Evolutionary conservation across 2,797 vertebrate species (phyloP).

Genomic region (Ptychadena robeensis): DNA sequence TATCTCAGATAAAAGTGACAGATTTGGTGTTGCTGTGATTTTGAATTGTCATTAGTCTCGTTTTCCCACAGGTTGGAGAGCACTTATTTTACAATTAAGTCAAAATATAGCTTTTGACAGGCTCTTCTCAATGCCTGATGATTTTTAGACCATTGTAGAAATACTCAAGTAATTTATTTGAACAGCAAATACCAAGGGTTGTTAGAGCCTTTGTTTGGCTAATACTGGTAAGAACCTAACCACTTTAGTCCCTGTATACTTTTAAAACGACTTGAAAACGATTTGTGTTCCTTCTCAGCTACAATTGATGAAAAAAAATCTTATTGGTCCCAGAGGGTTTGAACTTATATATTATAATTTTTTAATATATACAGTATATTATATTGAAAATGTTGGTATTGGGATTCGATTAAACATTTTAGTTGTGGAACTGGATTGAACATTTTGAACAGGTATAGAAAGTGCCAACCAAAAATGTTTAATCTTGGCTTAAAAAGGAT

Average conservation of each 20-base stretch:
- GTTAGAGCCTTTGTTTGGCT: not conserved
- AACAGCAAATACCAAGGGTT: conserved; percentile 3
- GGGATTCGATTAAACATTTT: too few species aligned
- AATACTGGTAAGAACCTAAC: not conserved
- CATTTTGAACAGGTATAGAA: too few species aligned
- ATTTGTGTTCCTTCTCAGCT: not conserved
- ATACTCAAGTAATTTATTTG: conserved; percentile 14
- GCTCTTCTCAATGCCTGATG: not conserved
- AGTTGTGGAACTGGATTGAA: too few species aligned
- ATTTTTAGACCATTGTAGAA: conserved; percentile 30
- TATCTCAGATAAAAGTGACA: conserved; percentile 43
- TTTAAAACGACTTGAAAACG: not conserved
- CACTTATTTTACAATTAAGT: conserved; percentile 6
- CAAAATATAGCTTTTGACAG: not conserved
- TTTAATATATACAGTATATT: too few species aligned
- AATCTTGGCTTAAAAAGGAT: too few species aligned
- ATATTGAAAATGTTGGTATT: too few species aligned
- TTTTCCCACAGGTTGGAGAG: conserved; percentile 30
- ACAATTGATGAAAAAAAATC: not conserved
- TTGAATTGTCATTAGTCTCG: conserved; percentile 13
- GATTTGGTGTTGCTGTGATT: conserved; percentile 32
- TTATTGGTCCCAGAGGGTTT: not conserved
- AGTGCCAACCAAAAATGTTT: too few species aligned
- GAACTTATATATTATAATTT: too few species aligned
- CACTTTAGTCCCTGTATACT: not conserved